Conservation (phyloP, 2,113 vertebrate species). For the Malurus cyaneus region DNA sequence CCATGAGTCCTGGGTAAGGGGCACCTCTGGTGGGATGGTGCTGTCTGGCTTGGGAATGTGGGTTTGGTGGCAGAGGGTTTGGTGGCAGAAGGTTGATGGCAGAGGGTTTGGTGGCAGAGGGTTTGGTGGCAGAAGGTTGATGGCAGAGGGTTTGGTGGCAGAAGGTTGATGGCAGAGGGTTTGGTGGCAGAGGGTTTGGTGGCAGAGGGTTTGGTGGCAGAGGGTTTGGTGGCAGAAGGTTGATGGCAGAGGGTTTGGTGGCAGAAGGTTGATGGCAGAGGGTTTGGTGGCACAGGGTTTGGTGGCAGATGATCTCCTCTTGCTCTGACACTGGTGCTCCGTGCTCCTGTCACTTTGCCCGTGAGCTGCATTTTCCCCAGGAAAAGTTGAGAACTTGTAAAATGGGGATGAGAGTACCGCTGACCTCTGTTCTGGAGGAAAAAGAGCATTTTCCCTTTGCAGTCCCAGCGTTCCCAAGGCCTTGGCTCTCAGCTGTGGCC, state of each 20-base stretch:
- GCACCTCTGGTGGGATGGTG: accelerated
- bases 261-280: too few species aligned
- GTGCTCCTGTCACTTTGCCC: neutral
- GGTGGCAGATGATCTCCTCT: neutral
- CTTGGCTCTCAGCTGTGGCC: neutral
- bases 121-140: neutral
- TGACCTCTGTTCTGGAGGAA: neutral
- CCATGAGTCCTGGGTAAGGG: neutral
- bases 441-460: neutral
- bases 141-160: neutral
- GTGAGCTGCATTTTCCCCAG: accelerated
- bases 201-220: too few species aligned
- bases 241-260: neutral
- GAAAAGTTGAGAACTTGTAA: accelerated
- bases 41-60: neutral
- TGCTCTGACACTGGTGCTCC: neutral
- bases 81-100: neutral
- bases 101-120: too few species aligned
- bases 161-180: neutral
- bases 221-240: neutral
- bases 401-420: accelerated
- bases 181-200: too few species aligned
- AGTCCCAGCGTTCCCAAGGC: neutral
- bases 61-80: neutral
- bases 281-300: too few species aligned